phyloP scores from a whole-genome alignment of 2,888 invertebrate genomes.

The Malthinus seriepunctatus region DNA sequence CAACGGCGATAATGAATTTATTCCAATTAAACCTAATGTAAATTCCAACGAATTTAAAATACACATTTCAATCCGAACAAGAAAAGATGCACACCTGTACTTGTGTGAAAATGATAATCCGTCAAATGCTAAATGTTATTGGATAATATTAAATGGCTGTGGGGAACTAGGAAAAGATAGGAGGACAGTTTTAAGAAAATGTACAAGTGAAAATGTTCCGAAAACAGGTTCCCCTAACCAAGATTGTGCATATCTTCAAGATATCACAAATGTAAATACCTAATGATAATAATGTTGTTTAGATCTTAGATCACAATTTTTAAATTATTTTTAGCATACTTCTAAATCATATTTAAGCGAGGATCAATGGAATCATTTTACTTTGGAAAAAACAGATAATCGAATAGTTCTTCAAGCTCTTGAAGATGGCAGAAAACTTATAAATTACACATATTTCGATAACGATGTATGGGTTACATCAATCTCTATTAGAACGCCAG shows the following conservation, averaged over 20 bases:
- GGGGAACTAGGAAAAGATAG: no score
- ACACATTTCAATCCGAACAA: conserved; percentile 35
- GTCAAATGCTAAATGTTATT: conserved; percentile 39
- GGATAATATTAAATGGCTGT: conserved; percentile 44
- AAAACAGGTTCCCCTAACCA: neutral
- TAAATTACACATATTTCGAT: conserved; percentile 7
- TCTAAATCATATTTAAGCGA: neutral
- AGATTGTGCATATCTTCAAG: neutral
- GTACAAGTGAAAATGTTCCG: conserved; percentile 31
- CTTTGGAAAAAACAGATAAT: no score
- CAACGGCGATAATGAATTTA: no score
- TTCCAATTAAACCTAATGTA: no score
- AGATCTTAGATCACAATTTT: no score
- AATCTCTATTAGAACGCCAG: no score
- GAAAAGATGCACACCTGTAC: conserved; percentile 39
- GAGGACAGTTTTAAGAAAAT: conserved; percentile 39
- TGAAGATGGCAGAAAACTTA: no score
- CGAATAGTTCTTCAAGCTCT: no score
- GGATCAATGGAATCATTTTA: no score
- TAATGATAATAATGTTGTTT: no score
- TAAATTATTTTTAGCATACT: conserved; percentile 1
- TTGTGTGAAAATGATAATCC: conserved; percentile 36
- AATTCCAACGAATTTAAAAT: neutral
- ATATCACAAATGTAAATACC: neutral
- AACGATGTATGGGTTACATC: neutral